Base-by-base conservation (phyloP, 2,113 vertebrate genomes). In the Paratilapia polleni region DNA sequence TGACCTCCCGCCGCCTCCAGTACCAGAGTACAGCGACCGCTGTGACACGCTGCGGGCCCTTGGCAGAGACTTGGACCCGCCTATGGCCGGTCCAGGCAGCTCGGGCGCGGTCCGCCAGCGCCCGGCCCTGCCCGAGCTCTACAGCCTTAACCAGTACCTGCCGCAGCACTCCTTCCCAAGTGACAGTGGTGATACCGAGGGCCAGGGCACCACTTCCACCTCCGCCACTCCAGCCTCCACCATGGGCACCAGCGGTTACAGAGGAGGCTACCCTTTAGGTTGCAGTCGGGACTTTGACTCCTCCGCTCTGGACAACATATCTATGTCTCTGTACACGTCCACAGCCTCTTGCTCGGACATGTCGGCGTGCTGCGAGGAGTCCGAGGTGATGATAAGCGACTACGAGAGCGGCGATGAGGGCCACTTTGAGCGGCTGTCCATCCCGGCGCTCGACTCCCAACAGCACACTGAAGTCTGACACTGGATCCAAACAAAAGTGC, bases 381-480 rank as follows among this genome's bases (percentile, higher is more conserved):
- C 98, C 3, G 98, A 99, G 96, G 97, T 95, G 81, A 97, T 97
- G 96, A 96, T 99, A 93, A 99, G 98, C 94, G 98, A 99, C 96
- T 99, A 97, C 63, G 98, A 99, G 91, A 99, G 98, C 41, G 97
- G 97, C 7, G 98, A 99, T 0, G 98, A 99, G 0, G 94, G 95
- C 82, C 97, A 96, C 85, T 97, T 97, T 13, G 97, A 97, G 81
- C 96, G 96, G 38, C 96, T 97, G 91, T 92, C 95, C 64, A 95
- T 98, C 90, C 97, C 97, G 20, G 94, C 96, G 0, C 97, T 98
- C 36, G 97, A 98, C 93, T 95, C 96, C 82, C 98, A 98, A 83
- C 98, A 99, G 83, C 98, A 99, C 89, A 99, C 98, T 61, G 96
- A 99, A 96, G 98, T 99, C 97, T 99, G 97, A 99, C 95, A 93